Evolutionary conservation across 2,888 invertebrate genomes (phyloP), one percentile per base, ranked within the genome.

Genomic region (Lasioglossum figueresi): DNA sequence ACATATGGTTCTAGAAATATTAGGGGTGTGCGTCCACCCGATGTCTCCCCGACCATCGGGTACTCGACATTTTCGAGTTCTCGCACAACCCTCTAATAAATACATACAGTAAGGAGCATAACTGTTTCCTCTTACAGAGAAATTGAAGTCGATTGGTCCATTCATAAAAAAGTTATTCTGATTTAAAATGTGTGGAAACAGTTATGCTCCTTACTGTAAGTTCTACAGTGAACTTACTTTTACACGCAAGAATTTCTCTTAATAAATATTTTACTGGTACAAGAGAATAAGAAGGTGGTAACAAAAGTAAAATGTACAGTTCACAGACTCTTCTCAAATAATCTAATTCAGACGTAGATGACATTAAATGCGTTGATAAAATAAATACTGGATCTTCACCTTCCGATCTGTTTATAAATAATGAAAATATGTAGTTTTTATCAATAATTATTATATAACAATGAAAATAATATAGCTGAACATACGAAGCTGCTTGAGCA

Each of bases 251-350:
- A 88, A 98, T 96, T 96, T 99, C 98, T 90, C 98, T 96, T 88
- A 98, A 95, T 79, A 98, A 96, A 95, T 97, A 97, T 92, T 98
- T 97, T 0, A 97, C 96, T 34, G 98, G 98, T 4, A 97, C 96
- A 85, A 97, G 94, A 2, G 97, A 97, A 94, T 98, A 98, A 92
- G 97, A 97, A 83, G 97, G 96, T 16, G 98, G 98, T 94, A 98
- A 96, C 79, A 98, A 95, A 91, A 98, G 97, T 95, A 98, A 97
- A 74, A 99, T 96, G 85, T 98, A 96, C 68, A 98, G 96, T 95
- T 99, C 98, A 93, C 98, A 97, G 78, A 98, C 96, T 94, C 97
- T 97, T 74, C 98, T 96, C 76, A 99, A 95, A 94, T 98, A 98
- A 89, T 98, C 97, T 88, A 97, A 95, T 95, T 99, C 99, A 71